Conservation (phyloP, 2,113 vertebrate genomes). For the Oryzias celebensis region DNA sequence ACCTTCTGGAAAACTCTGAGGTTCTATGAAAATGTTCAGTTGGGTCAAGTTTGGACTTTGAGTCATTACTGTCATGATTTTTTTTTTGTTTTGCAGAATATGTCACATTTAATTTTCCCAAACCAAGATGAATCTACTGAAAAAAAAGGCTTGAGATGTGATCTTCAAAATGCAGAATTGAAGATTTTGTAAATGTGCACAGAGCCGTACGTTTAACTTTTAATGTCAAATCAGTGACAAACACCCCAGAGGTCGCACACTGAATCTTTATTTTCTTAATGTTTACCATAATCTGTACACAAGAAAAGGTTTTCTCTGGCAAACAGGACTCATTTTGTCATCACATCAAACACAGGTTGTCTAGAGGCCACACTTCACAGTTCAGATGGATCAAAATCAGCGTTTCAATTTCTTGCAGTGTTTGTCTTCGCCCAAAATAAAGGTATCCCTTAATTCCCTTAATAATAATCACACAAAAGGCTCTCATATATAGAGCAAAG, state of each 20-base stretch:
- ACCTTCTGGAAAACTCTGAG: no score
- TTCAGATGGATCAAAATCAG: conserved; percentile 42
- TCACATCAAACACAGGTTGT: conserved; percentile 2
- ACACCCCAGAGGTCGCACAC: conserved; percentile 19
- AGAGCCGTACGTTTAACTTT: neutral
- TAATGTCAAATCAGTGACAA: neutral
- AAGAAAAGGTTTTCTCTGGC: neutral
- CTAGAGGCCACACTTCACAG: conserved; percentile 55
- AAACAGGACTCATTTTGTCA: neutral
- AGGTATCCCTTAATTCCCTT: neutral
- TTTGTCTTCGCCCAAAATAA: neutral
- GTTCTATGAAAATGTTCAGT: no score
- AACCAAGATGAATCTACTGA: no score
- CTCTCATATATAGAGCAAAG: neutral
- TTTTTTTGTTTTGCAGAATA: no score
- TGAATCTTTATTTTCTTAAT: conserved; percentile 49
- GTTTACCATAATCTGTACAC: conserved; percentile 6
- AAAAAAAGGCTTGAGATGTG: no score
- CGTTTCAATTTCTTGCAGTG: neutral
- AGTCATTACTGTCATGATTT: no score
- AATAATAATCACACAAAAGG: neutral
- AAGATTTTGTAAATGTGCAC: no score
- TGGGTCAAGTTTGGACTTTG: no score
- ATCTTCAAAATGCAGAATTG: no score
- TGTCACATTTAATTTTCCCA: no score